These are phyloP conservation scores for Lindbergichthys nudifrons DNA, from an alignment of 2,797 vertebrate species.

Conservation along the genomic window DNA sequence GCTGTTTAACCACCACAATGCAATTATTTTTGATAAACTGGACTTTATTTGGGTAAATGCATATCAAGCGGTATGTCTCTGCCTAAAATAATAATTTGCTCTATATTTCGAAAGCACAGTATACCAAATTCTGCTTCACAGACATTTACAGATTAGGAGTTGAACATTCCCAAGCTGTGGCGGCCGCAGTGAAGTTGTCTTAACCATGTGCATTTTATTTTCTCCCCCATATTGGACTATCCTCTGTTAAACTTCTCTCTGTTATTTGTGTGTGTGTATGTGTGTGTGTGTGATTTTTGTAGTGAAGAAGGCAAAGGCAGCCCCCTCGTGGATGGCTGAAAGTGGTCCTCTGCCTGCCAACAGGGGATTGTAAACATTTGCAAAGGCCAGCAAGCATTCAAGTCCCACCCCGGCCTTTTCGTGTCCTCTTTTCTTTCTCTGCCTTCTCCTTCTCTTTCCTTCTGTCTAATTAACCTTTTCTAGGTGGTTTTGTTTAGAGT, in stretches of 20 bases:
- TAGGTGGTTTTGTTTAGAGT: slow-evolving; percentile 50
- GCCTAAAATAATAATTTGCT: slow-evolving; percentile 15
- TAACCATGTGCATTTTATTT: slow-evolving; percentile 78
- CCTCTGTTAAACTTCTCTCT: slow-evolving; percentile 99
- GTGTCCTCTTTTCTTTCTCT: slow-evolving; percentile 75
- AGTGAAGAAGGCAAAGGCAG: slow-evolving; percentile 99
- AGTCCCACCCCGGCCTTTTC: slow-evolving; percentile 83
- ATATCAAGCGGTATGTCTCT: neutral
- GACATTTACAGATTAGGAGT: slow-evolving; percentile 50
- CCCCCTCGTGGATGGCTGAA: slow-evolving; percentile 98
- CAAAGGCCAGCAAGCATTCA: slow-evolving; percentile 97
- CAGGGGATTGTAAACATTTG: slow-evolving; percentile 99
- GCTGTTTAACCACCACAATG: slow-evolving; percentile 6
- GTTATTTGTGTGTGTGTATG: slow-evolving; percentile 98
- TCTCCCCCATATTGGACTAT: slow-evolving; percentile 80
- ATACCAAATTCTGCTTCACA: slow-evolving; percentile 62
- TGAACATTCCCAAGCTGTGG: slow-evolving; percentile 48
- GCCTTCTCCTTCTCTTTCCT: slow-evolving; percentile 63
- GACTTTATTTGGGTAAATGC: slow-evolving; percentile 7
- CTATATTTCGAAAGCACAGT: slow-evolving; percentile 33
- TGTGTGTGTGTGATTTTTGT: slow-evolving; percentile 99
- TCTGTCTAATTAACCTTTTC: slow-evolving; percentile 60
- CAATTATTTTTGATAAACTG: slow-evolving; percentile 4
- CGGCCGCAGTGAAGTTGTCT: slow-evolving; percentile 52
- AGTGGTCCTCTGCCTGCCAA: slow-evolving; percentile 98